Evolutionary conservation across 2,113 vertebrate species (phyloP).

Genomic region (Etheostoma cragini): DNA sequence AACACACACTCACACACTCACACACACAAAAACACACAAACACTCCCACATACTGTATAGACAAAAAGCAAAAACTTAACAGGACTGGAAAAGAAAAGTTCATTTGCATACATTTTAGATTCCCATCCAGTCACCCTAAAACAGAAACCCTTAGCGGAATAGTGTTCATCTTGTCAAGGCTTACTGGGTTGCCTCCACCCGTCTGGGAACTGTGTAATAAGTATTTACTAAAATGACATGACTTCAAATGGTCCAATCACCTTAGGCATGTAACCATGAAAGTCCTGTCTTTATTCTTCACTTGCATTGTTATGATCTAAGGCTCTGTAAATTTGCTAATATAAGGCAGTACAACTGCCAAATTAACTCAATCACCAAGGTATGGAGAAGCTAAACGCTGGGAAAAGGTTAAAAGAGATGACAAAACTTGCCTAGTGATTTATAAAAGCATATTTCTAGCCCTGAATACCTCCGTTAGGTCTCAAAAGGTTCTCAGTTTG

Average conservation of each 20-base stretch:
- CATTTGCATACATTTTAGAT: constrained; percentile 61
- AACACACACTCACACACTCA: constrained; percentile 1
- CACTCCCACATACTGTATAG: not conserved
- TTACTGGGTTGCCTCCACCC: not conserved
- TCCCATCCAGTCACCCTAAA: constrained; percentile 8
- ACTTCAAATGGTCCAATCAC: constrained; percentile 1
- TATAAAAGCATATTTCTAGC: not conserved
- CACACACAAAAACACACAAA: constrained; percentile 3
- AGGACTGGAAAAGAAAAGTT: constrained; percentile 42
- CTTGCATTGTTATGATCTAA: constrained; percentile 3
- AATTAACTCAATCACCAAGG: not conserved
- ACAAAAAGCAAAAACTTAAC: constrained; percentile 23
- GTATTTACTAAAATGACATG: constrained; percentile 12
- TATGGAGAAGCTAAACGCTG: not conserved
- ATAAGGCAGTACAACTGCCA: not conserved
- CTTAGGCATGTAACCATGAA: not conserved
- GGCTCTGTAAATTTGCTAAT: constrained; percentile 1
- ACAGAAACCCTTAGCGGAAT: not conserved
- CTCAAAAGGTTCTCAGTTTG: constrained; percentile 1
- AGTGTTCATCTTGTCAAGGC: constrained; percentile 15
- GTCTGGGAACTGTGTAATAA: constrained; percentile 20
- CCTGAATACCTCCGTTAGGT: not conserved
- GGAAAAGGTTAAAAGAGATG: not conserved
- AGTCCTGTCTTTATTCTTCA: constrained; percentile 7
- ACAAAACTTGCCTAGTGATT: not conserved